Conservation (phyloP, 2,888 invertebrate species). For the Melitaea athalia region DNA sequence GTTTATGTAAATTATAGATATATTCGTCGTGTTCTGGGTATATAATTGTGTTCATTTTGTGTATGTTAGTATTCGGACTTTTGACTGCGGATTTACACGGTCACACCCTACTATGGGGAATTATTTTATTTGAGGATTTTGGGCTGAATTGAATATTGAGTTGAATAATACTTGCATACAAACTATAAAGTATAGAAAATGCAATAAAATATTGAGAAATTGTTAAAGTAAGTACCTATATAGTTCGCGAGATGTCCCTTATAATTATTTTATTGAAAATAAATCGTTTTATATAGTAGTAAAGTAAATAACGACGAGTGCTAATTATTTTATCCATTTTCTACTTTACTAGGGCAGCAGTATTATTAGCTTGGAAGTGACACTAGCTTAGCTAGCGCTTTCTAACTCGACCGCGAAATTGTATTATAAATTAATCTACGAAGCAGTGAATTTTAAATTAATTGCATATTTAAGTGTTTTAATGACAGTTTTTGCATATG, state of each 20-base stretch:
- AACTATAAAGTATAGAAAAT: no score
- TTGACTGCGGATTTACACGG: no score
- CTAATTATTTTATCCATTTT: not conserved
- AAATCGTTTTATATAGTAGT: not conserved
- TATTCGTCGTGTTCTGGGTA: no score
- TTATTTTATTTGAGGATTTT: no score
- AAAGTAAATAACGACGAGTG: conserved; percentile 2
- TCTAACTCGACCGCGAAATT: conserved; percentile 13
- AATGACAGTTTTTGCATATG: no score
- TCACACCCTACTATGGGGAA: no score
- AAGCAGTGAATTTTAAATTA: not conserved
- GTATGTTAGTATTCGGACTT: no score
- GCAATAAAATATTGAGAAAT: no score
- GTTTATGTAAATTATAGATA: no score
- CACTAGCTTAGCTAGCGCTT: conserved; percentile 11
- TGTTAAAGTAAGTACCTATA: conserved; percentile 10
- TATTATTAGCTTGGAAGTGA: conserved; percentile 12
- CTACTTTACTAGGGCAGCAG: not conserved
- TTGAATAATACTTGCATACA: no score
- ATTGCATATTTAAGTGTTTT: not conserved
- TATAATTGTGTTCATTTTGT: no score
- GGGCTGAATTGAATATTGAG: no score
- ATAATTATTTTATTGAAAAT: conserved; percentile 8
- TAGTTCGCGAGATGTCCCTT: not conserved
- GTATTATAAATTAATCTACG: not conserved